phyloP scores from a whole-genome alignment of 2,113 vertebrate genomes.

The Ptilonorhynchus violaceus region DNA sequence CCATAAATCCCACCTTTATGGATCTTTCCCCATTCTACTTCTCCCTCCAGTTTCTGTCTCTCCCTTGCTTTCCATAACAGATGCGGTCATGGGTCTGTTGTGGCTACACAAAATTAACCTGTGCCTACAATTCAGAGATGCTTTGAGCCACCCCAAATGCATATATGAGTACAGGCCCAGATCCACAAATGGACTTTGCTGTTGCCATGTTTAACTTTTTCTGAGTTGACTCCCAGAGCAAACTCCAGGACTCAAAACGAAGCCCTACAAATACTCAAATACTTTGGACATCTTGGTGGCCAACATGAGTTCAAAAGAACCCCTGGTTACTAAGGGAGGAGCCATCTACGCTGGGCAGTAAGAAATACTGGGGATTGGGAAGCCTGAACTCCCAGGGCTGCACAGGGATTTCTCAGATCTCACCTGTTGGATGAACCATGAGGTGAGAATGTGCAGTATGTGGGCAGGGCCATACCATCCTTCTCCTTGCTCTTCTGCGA shows the following conservation, averaged over 20 bases:
- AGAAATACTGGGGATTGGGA: not conserved
- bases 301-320: not conserved
- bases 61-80: not conserved
- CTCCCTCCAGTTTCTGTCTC: not conserved
- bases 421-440: not conserved
- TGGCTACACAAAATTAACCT: not conserved
- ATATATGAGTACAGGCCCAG: not conserved
- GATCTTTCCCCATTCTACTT: not conserved
- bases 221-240: not conserved
- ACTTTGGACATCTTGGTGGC: not conserved
- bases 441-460: rapidly evolving
- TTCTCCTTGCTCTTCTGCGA: not conserved
- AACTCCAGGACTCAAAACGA: not conserved
- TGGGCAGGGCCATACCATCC: not conserved
- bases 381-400: not conserved
- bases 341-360: not conserved
- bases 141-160: not conserved
- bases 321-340: not conserved
- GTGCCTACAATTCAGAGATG: not conserved
- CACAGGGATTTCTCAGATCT: not conserved
- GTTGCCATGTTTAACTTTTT: not conserved
- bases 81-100: not conserved
- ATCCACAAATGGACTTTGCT: not conserved
- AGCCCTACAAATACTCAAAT: not conserved
- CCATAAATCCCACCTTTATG: not conserved